Conservation (phyloP, 2,113 vertebrate species). For the Pangasianodon hypophthalmus region DNA sequence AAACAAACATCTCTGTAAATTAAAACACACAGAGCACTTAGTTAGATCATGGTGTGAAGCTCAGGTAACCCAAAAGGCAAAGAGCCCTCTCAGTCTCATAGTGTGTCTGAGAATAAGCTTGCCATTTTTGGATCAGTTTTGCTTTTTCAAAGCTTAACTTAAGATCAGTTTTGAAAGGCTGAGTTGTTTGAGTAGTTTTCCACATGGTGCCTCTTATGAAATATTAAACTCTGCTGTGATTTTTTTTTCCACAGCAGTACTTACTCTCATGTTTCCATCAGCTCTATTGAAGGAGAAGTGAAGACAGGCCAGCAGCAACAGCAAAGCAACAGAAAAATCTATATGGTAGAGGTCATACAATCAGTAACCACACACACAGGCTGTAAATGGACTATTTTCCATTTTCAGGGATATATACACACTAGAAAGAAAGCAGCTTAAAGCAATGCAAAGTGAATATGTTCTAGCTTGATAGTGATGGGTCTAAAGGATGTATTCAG, state of each 20-base stretch:
- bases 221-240: constrained; percentile 33
- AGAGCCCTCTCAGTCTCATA: not conserved
- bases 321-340: constrained; percentile 28
- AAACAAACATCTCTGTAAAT: constrained; percentile 28
- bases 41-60: constrained; percentile 30
- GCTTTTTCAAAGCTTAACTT: constrained; percentile 21
- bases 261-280: constrained; percentile 37
- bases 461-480: not conserved
- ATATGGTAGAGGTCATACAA: constrained; percentile 8
- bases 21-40: constrained; percentile 27
- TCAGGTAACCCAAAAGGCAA: constrained; percentile 1
- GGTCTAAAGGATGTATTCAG: constrained; percentile 7
- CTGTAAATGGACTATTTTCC: constrained; percentile 31
- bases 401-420: constrained; percentile 26
- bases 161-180: constrained; percentile 31
- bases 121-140: constrained; percentile 5
- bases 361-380: not conserved
- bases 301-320: constrained; percentile 21
- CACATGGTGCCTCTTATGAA: constrained; percentile 40
- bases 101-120: not conserved
- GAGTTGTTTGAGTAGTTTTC: constrained; percentile 37
- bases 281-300: constrained; percentile 27
- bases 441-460: constrained; percentile 8
- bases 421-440: constrained; percentile 13
- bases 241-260: constrained; percentile 31